These are phyloP conservation scores for Tupaia chinensis DNA, from an alignment of 2,113 vertebrate genomes.

Conservation along the genomic window DNA sequence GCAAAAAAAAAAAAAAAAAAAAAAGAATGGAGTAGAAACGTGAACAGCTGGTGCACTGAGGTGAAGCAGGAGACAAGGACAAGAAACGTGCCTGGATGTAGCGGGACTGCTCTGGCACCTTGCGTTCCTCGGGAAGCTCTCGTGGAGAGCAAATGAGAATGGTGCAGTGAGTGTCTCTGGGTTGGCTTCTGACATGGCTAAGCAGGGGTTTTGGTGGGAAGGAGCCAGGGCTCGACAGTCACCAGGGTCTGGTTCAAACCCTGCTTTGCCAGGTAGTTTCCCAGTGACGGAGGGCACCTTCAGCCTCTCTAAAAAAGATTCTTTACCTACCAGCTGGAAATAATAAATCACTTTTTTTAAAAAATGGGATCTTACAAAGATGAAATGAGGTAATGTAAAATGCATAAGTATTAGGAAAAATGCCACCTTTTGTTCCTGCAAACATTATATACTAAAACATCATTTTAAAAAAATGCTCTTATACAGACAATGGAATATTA, in stretches of 20 bases:
- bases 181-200: not conserved
- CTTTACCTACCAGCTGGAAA: constrained; percentile 35
- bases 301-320: not conserved
- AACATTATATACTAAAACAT: constrained; percentile 30
- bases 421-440: constrained; percentile 45
- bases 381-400: constrained; percentile 52
- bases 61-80: not conserved
- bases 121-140: not conserved
- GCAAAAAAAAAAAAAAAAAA: too few species aligned
- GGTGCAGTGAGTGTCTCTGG: not conserved
- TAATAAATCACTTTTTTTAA: constrained; percentile 39
- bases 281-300: not conserved
- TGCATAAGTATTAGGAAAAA: constrained; percentile 36
- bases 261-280: not conserved
- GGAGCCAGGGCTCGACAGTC: not conserved
- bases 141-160: not conserved
- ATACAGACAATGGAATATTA: constrained; percentile 1
- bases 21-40: constrained; percentile 37
- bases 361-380: not conserved
- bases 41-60: not conserved
- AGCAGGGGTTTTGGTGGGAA: not conserved
- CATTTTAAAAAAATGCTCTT: constrained; percentile 32
- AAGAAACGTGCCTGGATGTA: rapidly evolving
- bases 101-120: not conserved
- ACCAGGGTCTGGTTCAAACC: not conserved